These are phyloP conservation scores for Shinisaurus crocodilurus DNA, from an alignment of 2,113 vertebrate genomes.

Conservation along the genomic window DNA sequence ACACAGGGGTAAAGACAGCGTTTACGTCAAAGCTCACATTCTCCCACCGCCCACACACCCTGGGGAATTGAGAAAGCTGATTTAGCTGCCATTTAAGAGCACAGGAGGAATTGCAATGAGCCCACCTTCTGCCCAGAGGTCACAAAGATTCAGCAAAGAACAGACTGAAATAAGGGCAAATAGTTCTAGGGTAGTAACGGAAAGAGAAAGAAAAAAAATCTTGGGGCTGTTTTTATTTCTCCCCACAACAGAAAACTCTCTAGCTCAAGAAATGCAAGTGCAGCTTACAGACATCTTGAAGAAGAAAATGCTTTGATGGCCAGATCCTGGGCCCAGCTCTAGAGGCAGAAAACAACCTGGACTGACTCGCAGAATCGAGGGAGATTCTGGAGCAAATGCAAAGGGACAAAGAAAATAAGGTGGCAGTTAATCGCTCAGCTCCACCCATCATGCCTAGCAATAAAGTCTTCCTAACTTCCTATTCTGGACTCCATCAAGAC, in stretches of 20 bases:
- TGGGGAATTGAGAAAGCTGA: conserved; percentile 51
- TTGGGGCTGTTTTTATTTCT: neutral
- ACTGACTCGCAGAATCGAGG: neutral
- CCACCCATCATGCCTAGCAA: neutral
- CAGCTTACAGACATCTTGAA: neutral
- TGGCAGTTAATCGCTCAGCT: neutral
- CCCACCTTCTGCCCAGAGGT: conserved; percentile 38
- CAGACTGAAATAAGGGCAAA: neutral
- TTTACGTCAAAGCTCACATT: conserved; percentile 29
- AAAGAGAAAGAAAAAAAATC: neutral
- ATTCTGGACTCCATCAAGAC: neutral
- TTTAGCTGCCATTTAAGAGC: conserved; percentile 60
- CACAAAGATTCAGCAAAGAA: conserved; percentile 9
- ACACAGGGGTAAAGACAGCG: conserved; percentile 25
- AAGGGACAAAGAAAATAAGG: neutral
- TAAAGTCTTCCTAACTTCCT: neutral
- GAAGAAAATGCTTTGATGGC: neutral
- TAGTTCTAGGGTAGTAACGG: neutral
- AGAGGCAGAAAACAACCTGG: neutral
- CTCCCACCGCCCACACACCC: conserved; percentile 44
- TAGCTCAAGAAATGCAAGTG: neutral
- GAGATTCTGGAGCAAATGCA: neutral
- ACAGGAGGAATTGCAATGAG: neutral
- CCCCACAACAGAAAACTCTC: neutral
- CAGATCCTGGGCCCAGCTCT: neutral